These are phyloP conservation scores for Polypedilum pembai DNA, from an alignment of 1,140 invertebrate species.

Conservation along the genomic window DNA sequence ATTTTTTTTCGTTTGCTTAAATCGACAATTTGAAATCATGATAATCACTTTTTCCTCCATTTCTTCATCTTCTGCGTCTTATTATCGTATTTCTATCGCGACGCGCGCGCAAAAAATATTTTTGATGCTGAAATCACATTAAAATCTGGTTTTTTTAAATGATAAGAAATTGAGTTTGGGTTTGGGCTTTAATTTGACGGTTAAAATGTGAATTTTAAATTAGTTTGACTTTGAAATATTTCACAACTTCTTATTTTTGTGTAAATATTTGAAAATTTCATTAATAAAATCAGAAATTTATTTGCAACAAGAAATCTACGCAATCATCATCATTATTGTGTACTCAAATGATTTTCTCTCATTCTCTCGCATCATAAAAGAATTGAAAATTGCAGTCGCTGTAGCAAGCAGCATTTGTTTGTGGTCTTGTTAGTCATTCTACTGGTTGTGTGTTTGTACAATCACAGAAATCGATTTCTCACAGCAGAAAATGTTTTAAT, in stretches of 20 bases:
- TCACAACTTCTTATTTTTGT: no score
- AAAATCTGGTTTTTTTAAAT: not conserved
- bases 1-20: conserved; percentile 6
- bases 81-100: not conserved
- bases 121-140: conserved; percentile 1
- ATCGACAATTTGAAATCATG: conserved; percentile 17
- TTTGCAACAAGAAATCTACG: not conserved
- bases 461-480: conserved; percentile 26
- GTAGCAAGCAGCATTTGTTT: conserved; percentile 11
- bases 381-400: not conserved
- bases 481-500: conserved; percentile 22
- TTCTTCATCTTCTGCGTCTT: not conserved
- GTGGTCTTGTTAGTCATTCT: conserved; percentile 4
- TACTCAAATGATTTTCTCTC: not conserved
- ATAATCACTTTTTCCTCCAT: conserved; percentile 7
- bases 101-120: not conserved
- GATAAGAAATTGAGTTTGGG: no score
- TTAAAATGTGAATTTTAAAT: no score
- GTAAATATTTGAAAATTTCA: not conserved
- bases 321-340: not conserved
- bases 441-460: not conserved
- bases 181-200: no score
- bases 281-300: conserved; percentile 2
- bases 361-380: not conserved
- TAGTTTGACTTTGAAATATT: no score